Evolutionary conservation across 2,797 vertebrate species (phyloP).

Genomic region (Adelosebastes latens): DNA sequence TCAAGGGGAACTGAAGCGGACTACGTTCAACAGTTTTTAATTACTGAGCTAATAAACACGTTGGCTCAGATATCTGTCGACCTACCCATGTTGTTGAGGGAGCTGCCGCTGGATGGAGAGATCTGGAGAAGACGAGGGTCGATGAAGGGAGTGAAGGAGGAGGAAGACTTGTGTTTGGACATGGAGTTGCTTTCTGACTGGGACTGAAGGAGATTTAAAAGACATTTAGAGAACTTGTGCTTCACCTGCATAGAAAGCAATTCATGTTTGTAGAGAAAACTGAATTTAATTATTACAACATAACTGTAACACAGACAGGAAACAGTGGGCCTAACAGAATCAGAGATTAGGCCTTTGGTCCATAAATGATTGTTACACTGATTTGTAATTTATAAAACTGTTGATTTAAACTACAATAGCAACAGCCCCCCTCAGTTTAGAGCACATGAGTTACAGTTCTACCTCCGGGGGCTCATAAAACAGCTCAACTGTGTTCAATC

Average conservation of each 20-base stretch:
- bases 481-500: not conserved
- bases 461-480: conserved; percentile 14
- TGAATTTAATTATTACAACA: not conserved
- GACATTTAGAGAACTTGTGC: not conserved
- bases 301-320: not conserved
- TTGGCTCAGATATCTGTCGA: not conserved
- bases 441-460: conserved; percentile 3
- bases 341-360: not conserved
- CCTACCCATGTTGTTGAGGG: conserved; percentile 95
- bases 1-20: not conserved
- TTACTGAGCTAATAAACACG: not conserved
- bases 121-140: conserved; percentile 96
- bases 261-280: not conserved
- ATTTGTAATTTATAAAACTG: not conserved
- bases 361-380: not conserved
- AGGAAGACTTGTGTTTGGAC: conserved; percentile 98
- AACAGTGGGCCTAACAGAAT: not conserved
- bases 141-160: conserved; percentile 97
- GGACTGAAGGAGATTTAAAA: conserved; percentile 79
- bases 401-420: not conserved
- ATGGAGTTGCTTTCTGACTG: conserved; percentile 96
- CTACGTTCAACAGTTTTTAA: not conserved
- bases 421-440: not conserved
- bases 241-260: not conserved
- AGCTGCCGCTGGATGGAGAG: conserved; percentile 94